Conservation (phyloP, 92 coral and sea anemone genomes). For the Scolanthus callimorphus region DNA sequence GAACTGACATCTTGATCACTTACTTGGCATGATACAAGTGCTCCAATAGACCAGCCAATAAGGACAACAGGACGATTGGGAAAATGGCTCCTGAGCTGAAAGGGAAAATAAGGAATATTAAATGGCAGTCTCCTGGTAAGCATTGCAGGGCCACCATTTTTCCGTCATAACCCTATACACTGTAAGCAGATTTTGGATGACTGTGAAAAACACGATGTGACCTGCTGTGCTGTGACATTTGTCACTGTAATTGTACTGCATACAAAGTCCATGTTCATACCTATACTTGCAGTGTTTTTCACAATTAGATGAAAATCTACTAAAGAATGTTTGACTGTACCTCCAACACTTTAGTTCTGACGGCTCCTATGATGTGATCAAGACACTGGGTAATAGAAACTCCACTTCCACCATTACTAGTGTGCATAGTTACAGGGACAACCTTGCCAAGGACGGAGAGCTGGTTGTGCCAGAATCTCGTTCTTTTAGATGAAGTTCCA, state of each 20-base stretch:
- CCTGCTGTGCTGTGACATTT: too few species aligned
- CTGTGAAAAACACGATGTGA: too few species aligned
- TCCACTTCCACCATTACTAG: constrained; percentile 98
- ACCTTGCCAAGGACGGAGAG: constrained; percentile 96
- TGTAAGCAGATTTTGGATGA: too few species aligned
- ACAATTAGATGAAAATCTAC: too few species aligned
- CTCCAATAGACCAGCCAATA: constrained; percentile 99
- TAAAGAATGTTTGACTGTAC: too few species aligned
- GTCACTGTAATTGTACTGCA: too few species aligned
- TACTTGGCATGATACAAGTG: constrained; percentile 95
- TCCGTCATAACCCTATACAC: too few species aligned
- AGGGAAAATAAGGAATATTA: not conserved
- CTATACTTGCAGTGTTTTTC: too few species aligned
- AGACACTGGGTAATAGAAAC: constrained; percentile 96
- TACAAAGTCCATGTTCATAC: too few species aligned
- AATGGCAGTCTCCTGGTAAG: too few species aligned
- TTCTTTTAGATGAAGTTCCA: constrained; percentile 87
- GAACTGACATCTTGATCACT: too few species aligned
- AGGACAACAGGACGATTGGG: constrained; percentile 96
- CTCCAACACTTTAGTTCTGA: constrained; percentile 94
- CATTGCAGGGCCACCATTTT: too few species aligned
- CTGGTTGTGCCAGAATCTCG: constrained; percentile 99
- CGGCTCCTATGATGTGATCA: constrained; percentile 99
- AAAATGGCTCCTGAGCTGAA: constrained; percentile 90
- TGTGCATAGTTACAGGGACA: constrained; percentile 98